A percentile compares a stretch with the other conserved stretches of the same genome.
Conservation (phyloP, 2,888 invertebrate species). For the Philereme vetulata region DNA sequence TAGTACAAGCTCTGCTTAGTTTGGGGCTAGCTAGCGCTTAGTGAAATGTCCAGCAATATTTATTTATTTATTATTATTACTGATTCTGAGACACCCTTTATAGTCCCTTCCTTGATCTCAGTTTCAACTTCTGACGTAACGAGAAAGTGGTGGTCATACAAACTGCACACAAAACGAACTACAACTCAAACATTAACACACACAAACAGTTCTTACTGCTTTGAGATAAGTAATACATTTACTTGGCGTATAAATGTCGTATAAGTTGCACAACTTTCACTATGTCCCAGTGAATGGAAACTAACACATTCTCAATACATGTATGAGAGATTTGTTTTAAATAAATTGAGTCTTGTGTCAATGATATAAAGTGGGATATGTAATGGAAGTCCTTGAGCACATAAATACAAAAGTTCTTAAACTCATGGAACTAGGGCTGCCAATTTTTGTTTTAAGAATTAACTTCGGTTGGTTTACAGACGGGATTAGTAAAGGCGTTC, state of each 20-base stretch:
- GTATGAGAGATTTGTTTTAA: slow-evolving; percentile 20
- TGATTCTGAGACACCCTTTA: no score
- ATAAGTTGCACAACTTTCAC: slow-evolving; percentile 38
- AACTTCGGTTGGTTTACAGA: no score
- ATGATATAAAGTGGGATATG: slow-evolving; percentile 25
- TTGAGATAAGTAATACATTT: slow-evolving; percentile 27
- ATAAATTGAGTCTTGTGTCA: slow-evolving; percentile 21
- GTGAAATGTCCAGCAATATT: no score
- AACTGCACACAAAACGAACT: slow-evolving; percentile 9
- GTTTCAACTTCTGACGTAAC: slow-evolving; percentile 34
- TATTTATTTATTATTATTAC: no score
- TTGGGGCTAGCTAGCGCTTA: no score
- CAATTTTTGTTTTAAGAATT: no score
- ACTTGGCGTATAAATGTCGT: slow-evolving; percentile 11
- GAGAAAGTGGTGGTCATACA: slow-evolving; percentile 37
- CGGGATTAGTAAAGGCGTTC: no score
- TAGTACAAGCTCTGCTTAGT: no score
- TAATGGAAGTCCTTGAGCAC: slow-evolving; percentile 37
- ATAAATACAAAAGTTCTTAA: slow-evolving; percentile 47
- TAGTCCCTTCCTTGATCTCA: slow-evolving; percentile 19
- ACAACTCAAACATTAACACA: not conserved
- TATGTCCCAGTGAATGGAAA: slow-evolving; percentile 56
- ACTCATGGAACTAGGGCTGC: slow-evolving; percentile 38
- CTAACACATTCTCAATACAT: slow-evolving; percentile 47
- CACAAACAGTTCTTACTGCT: not conserved